Percentiles rank a stretch among this genome's conserved stretches.
Conservation (phyloP, 2,797 vertebrate genomes). For the Avahi laniger region DNA sequence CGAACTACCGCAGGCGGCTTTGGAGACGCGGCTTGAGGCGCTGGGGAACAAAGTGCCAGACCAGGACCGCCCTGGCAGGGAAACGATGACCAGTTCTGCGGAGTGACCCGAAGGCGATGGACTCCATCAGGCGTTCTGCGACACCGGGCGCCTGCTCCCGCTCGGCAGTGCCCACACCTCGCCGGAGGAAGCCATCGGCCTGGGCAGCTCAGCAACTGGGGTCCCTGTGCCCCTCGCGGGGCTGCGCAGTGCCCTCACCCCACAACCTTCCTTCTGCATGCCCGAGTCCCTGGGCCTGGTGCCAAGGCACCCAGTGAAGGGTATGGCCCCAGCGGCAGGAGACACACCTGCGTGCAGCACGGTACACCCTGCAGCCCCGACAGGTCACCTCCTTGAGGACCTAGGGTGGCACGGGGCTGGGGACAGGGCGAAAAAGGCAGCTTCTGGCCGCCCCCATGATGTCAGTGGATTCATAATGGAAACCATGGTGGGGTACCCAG, state of each 20-base stretch:
- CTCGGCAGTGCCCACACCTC: rapidly evolving
- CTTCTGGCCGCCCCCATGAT: neutral
- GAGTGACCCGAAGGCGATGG: constrained; percentile 88
- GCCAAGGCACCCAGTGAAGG: neutral
- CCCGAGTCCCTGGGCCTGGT: neutral
- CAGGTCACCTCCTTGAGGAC: neutral
- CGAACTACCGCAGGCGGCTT: neutral
- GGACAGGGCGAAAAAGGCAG: neutral
- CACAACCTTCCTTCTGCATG: too few species aligned
- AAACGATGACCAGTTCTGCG: constrained; percentile 83
- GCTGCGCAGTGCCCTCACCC: neutral
- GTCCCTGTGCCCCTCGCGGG: rapidly evolving
- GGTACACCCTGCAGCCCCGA: neutral
- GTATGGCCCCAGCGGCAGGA: too few species aligned
- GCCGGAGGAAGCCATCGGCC: neutral
- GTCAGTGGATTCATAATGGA: neutral
- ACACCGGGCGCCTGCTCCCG: neutral
- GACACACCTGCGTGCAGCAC: neutral
- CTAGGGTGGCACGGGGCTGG: too few species aligned
- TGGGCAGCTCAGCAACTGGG: rapidly evolving
- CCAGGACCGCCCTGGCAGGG: constrained; percentile 82
- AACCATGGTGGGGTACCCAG: neutral
- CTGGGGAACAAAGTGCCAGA: constrained; percentile 85
- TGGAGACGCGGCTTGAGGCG: neutral
- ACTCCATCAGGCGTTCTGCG: constrained; percentile 82